These are phyloP conservation scores for Asbolus verrucosus DNA, from an alignment of 1,140 invertebrate species.

Conservation along the genomic window DNA sequence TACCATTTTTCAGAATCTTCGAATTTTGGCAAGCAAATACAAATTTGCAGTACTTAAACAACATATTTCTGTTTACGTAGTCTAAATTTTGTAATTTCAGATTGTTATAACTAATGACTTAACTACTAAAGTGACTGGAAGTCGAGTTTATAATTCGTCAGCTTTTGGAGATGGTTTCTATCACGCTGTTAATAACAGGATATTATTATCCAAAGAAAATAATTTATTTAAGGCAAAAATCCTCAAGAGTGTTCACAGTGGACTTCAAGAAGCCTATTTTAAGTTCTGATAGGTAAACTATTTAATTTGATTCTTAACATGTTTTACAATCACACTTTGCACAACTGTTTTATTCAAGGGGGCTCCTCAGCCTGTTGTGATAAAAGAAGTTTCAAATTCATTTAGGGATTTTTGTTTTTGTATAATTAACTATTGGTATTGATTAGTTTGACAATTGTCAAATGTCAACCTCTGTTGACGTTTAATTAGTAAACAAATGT, in stretches of 20 bases:
- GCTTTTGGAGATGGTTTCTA: conserved; percentile 5
- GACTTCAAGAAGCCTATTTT: background rate
- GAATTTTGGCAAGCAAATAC: background rate
- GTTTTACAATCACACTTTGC: too few species aligned
- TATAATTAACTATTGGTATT: too few species aligned
- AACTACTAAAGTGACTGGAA: background rate
- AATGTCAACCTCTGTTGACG: too few species aligned
- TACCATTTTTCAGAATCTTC: conserved; percentile 1
- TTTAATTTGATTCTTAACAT: too few species aligned
- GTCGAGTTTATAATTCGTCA: background rate
- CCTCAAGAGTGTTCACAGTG: background rate
- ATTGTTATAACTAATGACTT: conserved; percentile 14
- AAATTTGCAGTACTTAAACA: conserved; percentile 1
- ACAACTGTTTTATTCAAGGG: too few species aligned
- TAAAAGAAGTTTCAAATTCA: too few species aligned
- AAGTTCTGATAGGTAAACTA: conserved; percentile 9
- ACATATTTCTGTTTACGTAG: background rate
- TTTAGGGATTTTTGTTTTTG: too few species aligned
- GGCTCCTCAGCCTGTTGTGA: too few species aligned
- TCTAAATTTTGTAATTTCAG: background rate
- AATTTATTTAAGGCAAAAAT: background rate
- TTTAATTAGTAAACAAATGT: too few species aligned
- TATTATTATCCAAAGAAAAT: background rate
- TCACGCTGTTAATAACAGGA: conserved; percentile 5
- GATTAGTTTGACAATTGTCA: too few species aligned